Evolutionary conservation across 2,797 vertebrate species (phyloP).

Genomic region (Synanceia verrucosa): DNA sequence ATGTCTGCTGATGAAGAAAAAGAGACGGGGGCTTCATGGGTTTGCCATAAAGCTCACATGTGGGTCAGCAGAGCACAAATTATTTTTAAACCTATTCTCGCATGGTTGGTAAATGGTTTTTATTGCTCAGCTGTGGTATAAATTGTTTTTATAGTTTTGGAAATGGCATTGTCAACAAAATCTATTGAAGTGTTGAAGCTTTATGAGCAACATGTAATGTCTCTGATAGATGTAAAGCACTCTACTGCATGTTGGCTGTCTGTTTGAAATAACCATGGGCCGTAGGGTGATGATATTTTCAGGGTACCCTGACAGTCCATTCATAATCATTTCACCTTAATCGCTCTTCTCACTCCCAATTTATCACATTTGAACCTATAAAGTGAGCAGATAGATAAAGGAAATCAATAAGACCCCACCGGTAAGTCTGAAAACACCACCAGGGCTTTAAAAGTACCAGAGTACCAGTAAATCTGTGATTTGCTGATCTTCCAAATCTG

Average conservation of each 20-base stretch:
- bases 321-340: constrained; percentile 43
- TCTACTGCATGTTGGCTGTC: background rate
- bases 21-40: constrained; percentile 10
- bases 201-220: constrained; percentile 7
- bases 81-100: constrained; percentile 12
- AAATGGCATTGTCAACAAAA: constrained; percentile 14
- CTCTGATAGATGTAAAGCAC: background rate
- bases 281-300: constrained; percentile 23
- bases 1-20: constrained; percentile 39
- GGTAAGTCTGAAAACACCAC: constrained; percentile 24
- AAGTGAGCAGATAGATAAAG: constrained; percentile 46
- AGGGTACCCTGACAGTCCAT: constrained; percentile 38
- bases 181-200: constrained; percentile 11
- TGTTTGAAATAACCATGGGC: background rate
- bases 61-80: constrained; percentile 36
- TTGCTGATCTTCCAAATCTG: constrained; percentile 23
- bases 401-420: constrained; percentile 59
- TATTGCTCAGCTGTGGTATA: constrained; percentile 12
- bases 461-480: constrained; percentile 32
- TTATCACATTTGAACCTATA: constrained; percentile 44
- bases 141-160: constrained; percentile 15
- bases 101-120: constrained; percentile 12
- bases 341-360: constrained; percentile 42
- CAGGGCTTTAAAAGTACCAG: constrained; percentile 11
- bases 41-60: constrained; percentile 37